Conservation (phyloP, 2,113 vertebrate species). For the Brachypodius melanocephalos region DNA sequence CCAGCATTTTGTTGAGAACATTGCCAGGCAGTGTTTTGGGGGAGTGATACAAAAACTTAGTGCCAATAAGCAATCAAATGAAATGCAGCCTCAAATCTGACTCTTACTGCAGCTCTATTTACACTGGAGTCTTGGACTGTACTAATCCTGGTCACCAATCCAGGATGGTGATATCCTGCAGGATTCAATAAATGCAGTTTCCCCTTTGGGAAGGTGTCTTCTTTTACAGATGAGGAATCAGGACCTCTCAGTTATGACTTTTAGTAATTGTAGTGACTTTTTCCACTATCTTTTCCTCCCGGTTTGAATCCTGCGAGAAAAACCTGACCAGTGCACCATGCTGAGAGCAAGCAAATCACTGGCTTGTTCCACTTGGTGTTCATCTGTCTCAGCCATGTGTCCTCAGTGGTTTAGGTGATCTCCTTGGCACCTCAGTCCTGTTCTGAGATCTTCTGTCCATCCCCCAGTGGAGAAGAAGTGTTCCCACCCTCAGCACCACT, state of each 20-base stretch:
- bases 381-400: neutral
- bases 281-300: neutral
- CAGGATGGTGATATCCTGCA: neutral
- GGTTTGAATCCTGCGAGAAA: neutral
- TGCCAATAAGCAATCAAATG: neutral
- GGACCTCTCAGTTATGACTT: neutral
- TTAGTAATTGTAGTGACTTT: neutral
- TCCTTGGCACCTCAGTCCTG: neutral
- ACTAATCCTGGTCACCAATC: neutral
- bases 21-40: neutral
- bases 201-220: neutral
- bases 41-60: neutral
- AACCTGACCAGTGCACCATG: neutral
- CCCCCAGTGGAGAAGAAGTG: neutral
- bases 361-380: neutral
- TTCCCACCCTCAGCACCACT: slow-evolving; percentile 27
- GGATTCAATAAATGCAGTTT: neutral
- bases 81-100: neutral
- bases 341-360: neutral
- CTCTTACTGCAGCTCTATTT: neutral
- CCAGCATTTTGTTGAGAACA: neutral
- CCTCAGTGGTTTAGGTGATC: neutral
- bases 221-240: neutral
- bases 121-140: neutral
- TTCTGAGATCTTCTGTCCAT: neutral